Percentiles rank a stretch among this genome's conserved stretches.
Conservation (phyloP, 2,888 invertebrate genomes). For the Oxytorus armatus region DNA sequence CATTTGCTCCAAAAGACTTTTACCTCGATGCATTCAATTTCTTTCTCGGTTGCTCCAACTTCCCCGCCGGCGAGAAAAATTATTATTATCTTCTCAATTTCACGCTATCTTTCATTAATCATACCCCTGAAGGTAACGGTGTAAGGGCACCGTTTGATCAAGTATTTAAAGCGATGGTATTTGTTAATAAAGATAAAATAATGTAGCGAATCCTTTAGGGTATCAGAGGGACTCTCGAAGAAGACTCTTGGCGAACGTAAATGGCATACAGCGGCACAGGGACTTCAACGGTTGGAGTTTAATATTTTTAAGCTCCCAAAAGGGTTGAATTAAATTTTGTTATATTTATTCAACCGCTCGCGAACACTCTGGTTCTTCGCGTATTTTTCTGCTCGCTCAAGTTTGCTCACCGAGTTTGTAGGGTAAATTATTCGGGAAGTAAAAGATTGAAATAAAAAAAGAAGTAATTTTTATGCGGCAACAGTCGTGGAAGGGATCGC, state of each 20-base stretch:
- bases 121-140: neutral
- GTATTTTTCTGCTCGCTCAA: neutral
- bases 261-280: neutral
- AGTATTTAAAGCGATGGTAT: conserved; percentile 8
- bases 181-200: conserved; percentile 31
- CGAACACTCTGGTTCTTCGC: conserved; percentile 6
- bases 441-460: no score
- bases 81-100: neutral
- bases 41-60: neutral
- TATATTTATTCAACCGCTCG: conserved; percentile 1
- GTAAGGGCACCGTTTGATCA: neutral
- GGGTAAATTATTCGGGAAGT: neutral
- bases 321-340: conserved; percentile 14
- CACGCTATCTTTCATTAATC: neutral
- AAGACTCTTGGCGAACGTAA: neutral
- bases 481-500: no score
- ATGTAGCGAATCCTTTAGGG: conserved; percentile 3
- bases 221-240: neutral
- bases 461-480: neutral
- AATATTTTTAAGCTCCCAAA: conserved; percentile 1
- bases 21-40: conserved; percentile 7
- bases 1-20: conserved; percentile 25
- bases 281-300: conserved; percentile 3
- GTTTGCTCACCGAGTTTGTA: neutral
- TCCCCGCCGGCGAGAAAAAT: neutral